A percentile compares a stretch with the other conserved stretches of the same genome.
Evolutionary conservation across 2,888 invertebrate genomes (phyloP).

Genomic region (Mimas tiliae): DNA sequence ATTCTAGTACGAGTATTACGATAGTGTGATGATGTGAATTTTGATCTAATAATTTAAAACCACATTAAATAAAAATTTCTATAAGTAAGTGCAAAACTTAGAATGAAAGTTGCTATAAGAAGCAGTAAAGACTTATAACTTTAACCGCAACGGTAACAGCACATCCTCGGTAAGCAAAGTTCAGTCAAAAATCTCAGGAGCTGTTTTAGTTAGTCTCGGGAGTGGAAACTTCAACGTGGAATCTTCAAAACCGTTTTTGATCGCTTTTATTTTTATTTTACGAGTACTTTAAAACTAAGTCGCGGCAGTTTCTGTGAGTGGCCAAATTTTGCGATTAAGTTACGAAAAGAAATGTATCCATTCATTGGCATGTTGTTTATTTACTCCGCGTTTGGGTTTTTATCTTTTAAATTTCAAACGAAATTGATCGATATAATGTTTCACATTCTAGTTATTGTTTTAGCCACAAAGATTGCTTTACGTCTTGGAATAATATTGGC

Average conservation of each 20-base stretch:
- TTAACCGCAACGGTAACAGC: constrained; percentile 18
- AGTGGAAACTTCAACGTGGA: constrained; percentile 29
- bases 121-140: constrained; percentile 23
- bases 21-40: no score
- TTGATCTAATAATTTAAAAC: no score
- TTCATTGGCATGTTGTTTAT: constrained; percentile 39
- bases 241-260: constrained; percentile 36
- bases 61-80: no score
- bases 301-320: constrained; percentile 50
- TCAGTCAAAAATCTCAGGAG: constrained; percentile 27
- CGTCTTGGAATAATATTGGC: no score
- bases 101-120: not conserved
- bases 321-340: constrained; percentile 55
- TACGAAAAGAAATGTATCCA: constrained; percentile 57
- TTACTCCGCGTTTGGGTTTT: not conserved
- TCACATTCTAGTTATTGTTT: no score
- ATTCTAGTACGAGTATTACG: no score
- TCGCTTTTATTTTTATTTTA: constrained; percentile 58
- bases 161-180: constrained; percentile 27
- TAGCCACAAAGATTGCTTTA: no score
- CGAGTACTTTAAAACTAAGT: constrained; percentile 49
- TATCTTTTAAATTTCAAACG: no score
- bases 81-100: not conserved
- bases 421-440: no score
- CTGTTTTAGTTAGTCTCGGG: constrained; percentile 30